phyloP scores from a whole-genome alignment of 2,888 invertebrate genomes.

The Noctua janthina region DNA sequence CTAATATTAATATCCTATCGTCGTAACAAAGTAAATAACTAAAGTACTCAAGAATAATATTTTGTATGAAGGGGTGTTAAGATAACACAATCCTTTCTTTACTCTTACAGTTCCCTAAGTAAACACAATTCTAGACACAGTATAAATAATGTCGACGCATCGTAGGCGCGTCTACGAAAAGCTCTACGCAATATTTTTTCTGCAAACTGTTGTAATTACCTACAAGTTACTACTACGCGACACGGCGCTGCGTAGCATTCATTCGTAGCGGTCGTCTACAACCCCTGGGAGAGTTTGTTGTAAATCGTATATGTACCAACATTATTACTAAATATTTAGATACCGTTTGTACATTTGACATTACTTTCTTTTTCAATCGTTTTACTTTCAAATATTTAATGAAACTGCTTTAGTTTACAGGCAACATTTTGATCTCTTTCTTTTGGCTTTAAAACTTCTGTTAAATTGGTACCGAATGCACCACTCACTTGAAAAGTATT shows the following conservation, averaged over 20 bases:
- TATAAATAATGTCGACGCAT: conserved; percentile 12
- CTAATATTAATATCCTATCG: background rate
- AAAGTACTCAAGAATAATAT: no score
- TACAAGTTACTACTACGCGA: conserved; percentile 33
- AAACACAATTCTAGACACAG: background rate
- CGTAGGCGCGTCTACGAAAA: conserved; percentile 38
- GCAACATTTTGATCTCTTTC: background rate
- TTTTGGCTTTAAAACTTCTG: background rate
- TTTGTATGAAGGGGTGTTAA: background rate
- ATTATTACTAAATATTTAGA: background rate
- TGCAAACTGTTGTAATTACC: conserved; percentile 18
- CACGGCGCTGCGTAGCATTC: conserved; percentile 36
- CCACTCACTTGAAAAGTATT: conserved; percentile 4
- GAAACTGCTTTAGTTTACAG: background rate
- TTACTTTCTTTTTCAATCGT: background rate
- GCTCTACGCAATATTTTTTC: conserved; percentile 37
- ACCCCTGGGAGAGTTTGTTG: conserved; percentile 1
- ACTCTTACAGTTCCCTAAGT: background rate
- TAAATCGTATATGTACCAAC: background rate
- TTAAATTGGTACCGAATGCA: background rate
- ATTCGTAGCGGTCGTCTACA: conserved; percentile 36
- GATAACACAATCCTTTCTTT: background rate
- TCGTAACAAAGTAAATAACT: background rate
- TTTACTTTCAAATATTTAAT: background rate
- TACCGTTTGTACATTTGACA: background rate